Percentiles rank a stretch among this genome's conserved stretches.
phyloP scores from a whole-genome alignment of 2,113 vertebrate species.

The Jaculus jaculus region DNA sequence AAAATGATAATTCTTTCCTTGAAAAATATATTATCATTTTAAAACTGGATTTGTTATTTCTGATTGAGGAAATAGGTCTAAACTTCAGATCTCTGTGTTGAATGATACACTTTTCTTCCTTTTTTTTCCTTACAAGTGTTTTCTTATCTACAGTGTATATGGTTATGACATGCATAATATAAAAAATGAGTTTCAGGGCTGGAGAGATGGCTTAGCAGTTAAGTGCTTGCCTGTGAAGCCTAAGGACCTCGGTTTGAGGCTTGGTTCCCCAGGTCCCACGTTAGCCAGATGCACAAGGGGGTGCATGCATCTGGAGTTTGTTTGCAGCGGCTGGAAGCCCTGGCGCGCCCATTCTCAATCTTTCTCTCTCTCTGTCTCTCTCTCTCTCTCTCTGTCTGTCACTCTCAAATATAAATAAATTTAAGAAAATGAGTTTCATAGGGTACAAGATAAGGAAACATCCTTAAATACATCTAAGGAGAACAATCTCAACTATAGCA shows the following conservation, averaged over 20 bases:
- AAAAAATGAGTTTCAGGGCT: not conserved
- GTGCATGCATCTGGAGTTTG: too few species aligned
- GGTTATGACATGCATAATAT: not conserved
- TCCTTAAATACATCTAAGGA: not conserved
- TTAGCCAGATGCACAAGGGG: too few species aligned
- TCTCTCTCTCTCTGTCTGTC: too few species aligned
- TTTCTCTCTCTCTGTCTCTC: too few species aligned
- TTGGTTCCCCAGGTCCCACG: too few species aligned
- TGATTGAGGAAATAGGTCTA: not conserved
- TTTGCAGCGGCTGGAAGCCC: too few species aligned
- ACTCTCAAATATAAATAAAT: too few species aligned
- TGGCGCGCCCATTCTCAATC: too few species aligned
- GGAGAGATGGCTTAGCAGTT: too few species aligned
- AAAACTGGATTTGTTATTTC: not conserved
- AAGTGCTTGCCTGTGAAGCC: too few species aligned
- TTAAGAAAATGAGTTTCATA: not conserved
- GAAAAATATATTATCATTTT: not conserved
- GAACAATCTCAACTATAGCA: not conserved
- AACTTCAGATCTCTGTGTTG: not conserved
- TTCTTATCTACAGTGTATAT: not conserved
- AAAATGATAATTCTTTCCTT: slow-evolving; percentile 13
- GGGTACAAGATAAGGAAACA: slow-evolving; percentile 33
- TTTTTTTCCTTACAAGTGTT: slow-evolving; percentile 7
- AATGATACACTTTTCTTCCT: not conserved
- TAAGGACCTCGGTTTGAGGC: too few species aligned